Conservation (phyloP, 2,888 invertebrate genomes). For the Sesia bembeciformis region DNA sequence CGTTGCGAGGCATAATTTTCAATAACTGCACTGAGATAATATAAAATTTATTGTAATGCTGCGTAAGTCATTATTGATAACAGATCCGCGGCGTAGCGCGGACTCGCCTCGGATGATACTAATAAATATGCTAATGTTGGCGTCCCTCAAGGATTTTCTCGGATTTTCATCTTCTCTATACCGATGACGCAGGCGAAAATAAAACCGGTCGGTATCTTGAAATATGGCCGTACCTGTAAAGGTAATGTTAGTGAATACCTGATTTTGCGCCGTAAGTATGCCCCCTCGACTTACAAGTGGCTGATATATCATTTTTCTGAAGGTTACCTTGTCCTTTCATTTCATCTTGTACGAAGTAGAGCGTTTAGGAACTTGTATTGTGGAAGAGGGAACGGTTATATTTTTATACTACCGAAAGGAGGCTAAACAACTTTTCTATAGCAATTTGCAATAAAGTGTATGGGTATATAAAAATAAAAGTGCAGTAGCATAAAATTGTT, state of each 20-base stretch:
- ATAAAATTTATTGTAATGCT: constrained; percentile 36
- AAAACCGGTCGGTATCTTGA: constrained; percentile 33
- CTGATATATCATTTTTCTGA: background rate
- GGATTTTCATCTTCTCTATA: constrained; percentile 56
- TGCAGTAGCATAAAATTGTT: constrained; percentile 39
- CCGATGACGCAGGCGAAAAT: constrained; percentile 54
- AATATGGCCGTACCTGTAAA: constrained; percentile 38
- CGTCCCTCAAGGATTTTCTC: constrained; percentile 61
- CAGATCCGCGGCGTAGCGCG: constrained; percentile 31
- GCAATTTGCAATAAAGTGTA: constrained; percentile 35
- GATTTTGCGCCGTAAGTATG: constrained; percentile 22
- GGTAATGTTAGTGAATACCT: constrained; percentile 15
- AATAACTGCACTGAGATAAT: constrained; percentile 14
- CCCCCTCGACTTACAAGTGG: constrained; percentile 4
- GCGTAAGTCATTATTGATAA: constrained; percentile 53
- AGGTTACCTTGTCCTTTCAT: background rate
- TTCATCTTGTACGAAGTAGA: too few species aligned
- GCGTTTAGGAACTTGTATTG: too few species aligned
- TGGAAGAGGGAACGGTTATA: too few species aligned
- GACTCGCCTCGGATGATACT: constrained; percentile 47
- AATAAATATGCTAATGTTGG: constrained; percentile 64
- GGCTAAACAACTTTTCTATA: too few species aligned
- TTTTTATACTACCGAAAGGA: too few species aligned
- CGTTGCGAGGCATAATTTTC: background rate
- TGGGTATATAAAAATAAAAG: constrained; percentile 21